Evolutionary conservation across 2,797 vertebrate species (phyloP), one percentile per base, ranked within the genome.

Genomic region (Takifugu ocellatus): DNA sequence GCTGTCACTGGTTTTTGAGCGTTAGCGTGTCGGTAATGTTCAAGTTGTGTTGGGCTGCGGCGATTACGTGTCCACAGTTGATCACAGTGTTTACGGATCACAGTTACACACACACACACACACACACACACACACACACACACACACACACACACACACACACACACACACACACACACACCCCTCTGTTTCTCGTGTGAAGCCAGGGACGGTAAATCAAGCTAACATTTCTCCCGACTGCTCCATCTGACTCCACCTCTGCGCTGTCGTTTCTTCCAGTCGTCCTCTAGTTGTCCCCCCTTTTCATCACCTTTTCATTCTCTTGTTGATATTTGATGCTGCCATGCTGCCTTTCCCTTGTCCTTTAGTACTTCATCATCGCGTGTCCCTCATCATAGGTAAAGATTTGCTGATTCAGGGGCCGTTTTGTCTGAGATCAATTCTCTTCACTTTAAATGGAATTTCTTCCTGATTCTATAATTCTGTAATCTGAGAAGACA

Each of bases 391-490:
- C 70, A 65, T 77, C 72, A 74, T 24, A 55, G 49, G 61, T 63
- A 72, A 78, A 78, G 73, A 54, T 61, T 53, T 67, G 56, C 74
- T 79, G 77, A 82, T 79, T 83, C 70, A 77, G 55, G 2, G 49
- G 8, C 26, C 70, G 61, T 77, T 69, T 14, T 12, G 36, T 39
- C 36, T 4, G 36, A 39, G 36, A 39, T 39, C 12, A 14, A 39
- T 39, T 39, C 12, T 12, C 36, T 14, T 39, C 4, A 39, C 12
- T 14, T 39, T 14, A 39, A 14, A 14, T 10, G 1, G 3, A 39
- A 39, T 3, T 39, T 14, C 10, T 14, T 4, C 36, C 12, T 39
- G 36, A 39, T 14, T 39, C 36, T 33, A 33, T 33, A 1, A 9
- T 8, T 33, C 21, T 39, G 36, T 29, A 29, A 4, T 29, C 36